Conservation (phyloP, 2,888 invertebrate species). For the Scotopteryx bipunctaria region DNA sequence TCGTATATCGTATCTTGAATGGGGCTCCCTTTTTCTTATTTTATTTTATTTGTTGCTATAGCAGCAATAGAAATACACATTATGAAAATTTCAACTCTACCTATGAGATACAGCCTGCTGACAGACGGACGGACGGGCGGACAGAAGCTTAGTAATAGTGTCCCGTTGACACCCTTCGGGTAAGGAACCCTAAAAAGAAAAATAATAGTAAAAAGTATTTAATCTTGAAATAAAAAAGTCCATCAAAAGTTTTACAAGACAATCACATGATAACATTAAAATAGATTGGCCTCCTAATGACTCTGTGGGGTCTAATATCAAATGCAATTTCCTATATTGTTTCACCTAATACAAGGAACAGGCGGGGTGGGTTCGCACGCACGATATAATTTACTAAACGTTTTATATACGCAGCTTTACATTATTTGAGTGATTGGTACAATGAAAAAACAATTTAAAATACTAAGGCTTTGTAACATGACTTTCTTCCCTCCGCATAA, state of each 20-base stretch:
- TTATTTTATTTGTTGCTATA: too few relatives aligned
- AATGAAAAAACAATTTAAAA: too few relatives aligned
- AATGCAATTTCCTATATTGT: conserved; percentile 62
- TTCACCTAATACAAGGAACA: conserved; percentile 49
- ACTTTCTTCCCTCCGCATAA: too few relatives aligned
- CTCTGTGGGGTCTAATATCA: conserved; percentile 47
- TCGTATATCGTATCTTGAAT: too few relatives aligned
- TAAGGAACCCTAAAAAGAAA: background rate
- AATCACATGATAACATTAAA: conserved; percentile 50
- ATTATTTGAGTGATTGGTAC: conserved; percentile 15
- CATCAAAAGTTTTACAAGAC: conserved; percentile 23
- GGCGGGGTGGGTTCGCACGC: conserved; percentile 49
- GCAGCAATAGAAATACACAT: too few relatives aligned
- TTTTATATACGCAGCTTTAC: conserved; percentile 4
- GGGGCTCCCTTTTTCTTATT: too few relatives aligned
- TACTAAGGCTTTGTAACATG: too few relatives aligned
- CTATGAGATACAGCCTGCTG: too few relatives aligned
- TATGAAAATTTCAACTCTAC: too few relatives aligned
- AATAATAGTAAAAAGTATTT: background rate
- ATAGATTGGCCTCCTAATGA: conserved; percentile 58
- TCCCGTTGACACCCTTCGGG: too few relatives aligned
- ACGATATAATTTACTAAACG: conserved; percentile 41
- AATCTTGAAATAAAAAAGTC: background rate
- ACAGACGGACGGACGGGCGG: too few relatives aligned
- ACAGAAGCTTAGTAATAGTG: too few relatives aligned